Conservation (phyloP, 2,113 vertebrate species). For the Bos taurus region ARS-UCD2.0 NC_037347.1:69022501-69023000, state of each 20-base stretch:
- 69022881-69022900: slow-evolving; percentile 92
- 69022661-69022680: slow-evolving; percentile 61
- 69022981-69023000: slow-evolving; percentile 97
- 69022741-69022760: not conserved
- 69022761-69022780: slow-evolving; percentile 23
- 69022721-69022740: slow-evolving; percentile 49
- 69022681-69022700: slow-evolving; percentile 73
- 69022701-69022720: not conserved
- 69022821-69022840: slow-evolving; percentile 78
- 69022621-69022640: slow-evolving; percentile 79
- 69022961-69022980: slow-evolving; percentile 94
- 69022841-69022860: slow-evolving; percentile 80
- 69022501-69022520: slow-evolving; percentile 72
- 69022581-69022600: slow-evolving; percentile 74
- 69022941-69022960: slow-evolving; percentile 95
- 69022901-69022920: slow-evolving; percentile 82
- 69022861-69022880: slow-evolving; percentile 84
- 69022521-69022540: slow-evolving; percentile 55
- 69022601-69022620: slow-evolving; percentile 74
- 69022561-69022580: slow-evolving; percentile 61
- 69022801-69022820: slow-evolving; percentile 80
- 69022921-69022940: slow-evolving; percentile 89
- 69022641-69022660: slow-evolving; percentile 80
- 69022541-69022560: slow-evolving; percentile 72
- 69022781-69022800: not conserved